These are phyloP conservation scores for Myripristis jacobus DNA, from an alignment of 2,797 vertebrate species.

Conservation along the genomic window DNA sequence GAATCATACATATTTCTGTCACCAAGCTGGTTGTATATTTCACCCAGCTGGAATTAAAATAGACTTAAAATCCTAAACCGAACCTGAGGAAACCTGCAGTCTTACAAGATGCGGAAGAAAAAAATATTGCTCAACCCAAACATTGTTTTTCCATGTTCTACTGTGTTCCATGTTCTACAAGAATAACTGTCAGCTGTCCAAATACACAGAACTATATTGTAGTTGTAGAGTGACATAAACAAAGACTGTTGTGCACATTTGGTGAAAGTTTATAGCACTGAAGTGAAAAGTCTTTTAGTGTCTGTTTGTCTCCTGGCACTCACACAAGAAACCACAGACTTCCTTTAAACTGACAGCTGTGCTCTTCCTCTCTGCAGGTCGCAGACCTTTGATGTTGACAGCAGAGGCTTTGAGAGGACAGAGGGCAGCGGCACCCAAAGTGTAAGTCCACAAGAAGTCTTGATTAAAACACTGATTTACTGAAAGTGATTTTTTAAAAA, in stretches of 20 bases:
- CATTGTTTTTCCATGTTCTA: too few relatives aligned
- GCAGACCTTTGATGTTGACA: slow-evolving; percentile 79
- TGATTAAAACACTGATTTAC: too few relatives aligned
- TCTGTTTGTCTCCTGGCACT: neutral
- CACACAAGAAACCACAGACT: neutral
- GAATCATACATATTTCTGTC: too few relatives aligned
- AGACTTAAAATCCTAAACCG: too few relatives aligned
- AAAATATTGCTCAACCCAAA: neutral
- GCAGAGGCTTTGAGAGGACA: slow-evolving; percentile 52
- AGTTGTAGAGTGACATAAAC: neutral
- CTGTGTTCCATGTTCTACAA: too few relatives aligned
- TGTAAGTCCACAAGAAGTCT: slow-evolving; percentile 66
- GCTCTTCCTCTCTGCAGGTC: slow-evolving; percentile 75
- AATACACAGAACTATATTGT: slow-evolving; percentile 59
- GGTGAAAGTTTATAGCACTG: too few relatives aligned
- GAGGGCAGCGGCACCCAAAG: slow-evolving; percentile 76
- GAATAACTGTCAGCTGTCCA: slow-evolving; percentile 46
- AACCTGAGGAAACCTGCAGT: too few relatives aligned
- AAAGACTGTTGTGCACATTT: too few relatives aligned
- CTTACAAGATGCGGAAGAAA: neutral
- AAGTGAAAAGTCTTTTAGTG: neutral
- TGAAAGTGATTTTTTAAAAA: too few relatives aligned
- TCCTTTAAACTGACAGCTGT: neutral
- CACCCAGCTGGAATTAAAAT: too few relatives aligned
- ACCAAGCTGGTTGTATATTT: too few relatives aligned